phyloP scores from a whole-genome alignment of 2,797 vertebrate species.

The Melanotaenia trifasciata region DNA sequence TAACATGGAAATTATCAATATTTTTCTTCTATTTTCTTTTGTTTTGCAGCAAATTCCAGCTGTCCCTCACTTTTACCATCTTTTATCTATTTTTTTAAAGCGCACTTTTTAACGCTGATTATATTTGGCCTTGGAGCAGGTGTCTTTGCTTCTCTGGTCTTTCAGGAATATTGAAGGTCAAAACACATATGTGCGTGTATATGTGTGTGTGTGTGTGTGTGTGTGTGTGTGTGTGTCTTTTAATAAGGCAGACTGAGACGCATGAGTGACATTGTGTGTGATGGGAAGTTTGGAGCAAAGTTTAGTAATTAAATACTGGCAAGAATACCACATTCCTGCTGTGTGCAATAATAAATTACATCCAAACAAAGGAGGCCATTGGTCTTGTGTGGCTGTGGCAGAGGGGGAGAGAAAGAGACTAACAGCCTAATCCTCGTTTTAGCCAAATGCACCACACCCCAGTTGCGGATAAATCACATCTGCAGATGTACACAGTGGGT shows the following conservation, averaged over 20 bases:
- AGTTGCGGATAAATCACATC: slow-evolving; percentile 82
- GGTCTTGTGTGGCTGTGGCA: slow-evolving; percentile 79
- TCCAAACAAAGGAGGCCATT: slow-evolving; percentile 85
- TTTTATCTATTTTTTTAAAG: background rate
- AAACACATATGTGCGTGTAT: slow-evolving; percentile 7
- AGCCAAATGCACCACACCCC: slow-evolving; percentile 82
- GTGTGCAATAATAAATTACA: slow-evolving; percentile 84
- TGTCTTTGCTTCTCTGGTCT: slow-evolving; percentile 36
- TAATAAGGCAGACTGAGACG: slow-evolving; percentile 61
- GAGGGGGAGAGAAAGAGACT: slow-evolving; percentile 47
- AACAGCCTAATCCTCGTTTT: slow-evolving; percentile 73
- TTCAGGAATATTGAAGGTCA: slow-evolving; percentile 38
- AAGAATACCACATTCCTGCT: slow-evolving; percentile 83
- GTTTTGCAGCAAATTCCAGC: background rate
- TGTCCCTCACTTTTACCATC: background rate
- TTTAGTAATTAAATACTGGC: slow-evolving; percentile 85
- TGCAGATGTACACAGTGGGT: slow-evolving; percentile 83
- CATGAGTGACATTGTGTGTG: slow-evolving; percentile 72
- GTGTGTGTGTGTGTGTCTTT: slow-evolving; percentile 27
- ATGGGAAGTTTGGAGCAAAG: slow-evolving; percentile 80
- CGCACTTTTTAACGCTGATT: background rate
- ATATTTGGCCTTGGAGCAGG: slow-evolving; percentile 45
- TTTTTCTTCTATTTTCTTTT: background rate
- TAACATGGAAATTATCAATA: slow-evolving; percentile 70
- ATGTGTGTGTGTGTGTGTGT: no score